Evolutionary conservation across 2,888 invertebrate species (phyloP).

Genomic region (Drosophila birchii): DNA sequence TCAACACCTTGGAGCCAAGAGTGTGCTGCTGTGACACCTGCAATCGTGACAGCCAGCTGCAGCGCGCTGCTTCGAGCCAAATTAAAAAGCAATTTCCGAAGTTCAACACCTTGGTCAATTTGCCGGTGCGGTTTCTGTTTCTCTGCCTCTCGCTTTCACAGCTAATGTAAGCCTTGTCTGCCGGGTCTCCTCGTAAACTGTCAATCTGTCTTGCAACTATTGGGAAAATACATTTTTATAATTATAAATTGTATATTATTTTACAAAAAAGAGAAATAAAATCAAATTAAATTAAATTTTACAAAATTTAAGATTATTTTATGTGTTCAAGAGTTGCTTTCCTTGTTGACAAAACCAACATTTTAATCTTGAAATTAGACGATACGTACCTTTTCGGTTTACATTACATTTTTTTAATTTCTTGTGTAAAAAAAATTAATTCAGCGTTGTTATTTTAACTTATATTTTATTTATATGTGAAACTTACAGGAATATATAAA

Average conservation of each 20-base stretch:
- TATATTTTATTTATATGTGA: conserved; percentile 28
- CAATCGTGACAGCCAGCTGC: conserved; percentile 50
- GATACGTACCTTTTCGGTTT: too few species aligned
- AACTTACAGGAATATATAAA: neutral
- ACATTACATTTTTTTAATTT: too few species aligned
- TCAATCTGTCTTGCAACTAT: conserved; percentile 3
- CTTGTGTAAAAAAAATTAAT: neutral
- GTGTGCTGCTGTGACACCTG: conserved; percentile 69
- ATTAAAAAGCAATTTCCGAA: conserved; percentile 73
- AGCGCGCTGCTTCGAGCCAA: conserved; percentile 58
- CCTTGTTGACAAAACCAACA: too few species aligned
- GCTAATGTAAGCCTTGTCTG: conserved; percentile 11
- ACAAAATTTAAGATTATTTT: too few species aligned
- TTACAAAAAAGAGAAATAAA: too few species aligned
- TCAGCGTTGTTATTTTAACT: neutral
- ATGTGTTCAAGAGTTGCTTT: too few species aligned
- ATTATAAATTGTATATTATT: too few species aligned
- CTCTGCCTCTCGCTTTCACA: neutral
- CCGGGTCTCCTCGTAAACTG: conserved; percentile 24
- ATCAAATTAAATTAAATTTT: too few species aligned
- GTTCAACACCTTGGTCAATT: conserved; percentile 76
- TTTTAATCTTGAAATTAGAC: too few species aligned
- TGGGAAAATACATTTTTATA: neutral
- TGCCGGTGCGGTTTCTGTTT: conserved; percentile 41
- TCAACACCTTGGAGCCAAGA: conserved; percentile 66